Evolutionary conservation across 2,888 invertebrate species (phyloP), one percentile per base, ranked within the genome.

Genomic region (Mesopsocus fuscifrons): DNA sequence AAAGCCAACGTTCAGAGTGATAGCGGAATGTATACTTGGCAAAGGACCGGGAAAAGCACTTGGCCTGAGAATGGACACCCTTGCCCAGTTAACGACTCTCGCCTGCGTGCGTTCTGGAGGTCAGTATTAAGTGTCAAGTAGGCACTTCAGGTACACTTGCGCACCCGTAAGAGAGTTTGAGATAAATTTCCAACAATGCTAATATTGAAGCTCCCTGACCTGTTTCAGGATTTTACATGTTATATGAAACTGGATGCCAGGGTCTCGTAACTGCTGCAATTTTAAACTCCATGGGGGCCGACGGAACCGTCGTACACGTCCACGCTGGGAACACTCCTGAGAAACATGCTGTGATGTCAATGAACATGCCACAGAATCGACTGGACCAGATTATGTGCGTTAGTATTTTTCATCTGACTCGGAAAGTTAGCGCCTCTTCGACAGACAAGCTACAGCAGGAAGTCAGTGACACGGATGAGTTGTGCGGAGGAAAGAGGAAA

Each of bases 161-260:
- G n/a, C n/a, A n/a, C n/a, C n/a, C n/a, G n/a, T n/a, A n/a, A n/a
- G n/a, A n/a, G n/a, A n/a, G n/a, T n/a, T n/a, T n/a, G n/a, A n/a
- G n/a, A n/a, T n/a, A n/a, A n/a, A n/a, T n/a, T n/a, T n/a, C n/a
- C n/a, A n/a, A n/a, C n/a, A n/a, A n/a, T n/a, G n/a, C n/a, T n/a
- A n/a, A n/a, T n/a, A n/a, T n/a, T n/a, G n/a, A n/a, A n/a, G n/a
- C n/a, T n/a, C n/a, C n/a, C n/a, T n/a, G n/a, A n/a, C n/a, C n/a
- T n/a, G n/a, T 38, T 38, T 18, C 6, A 38, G 59, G 64, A 38
- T 55, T 51, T 3, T 82, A 78, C 59, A 62, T 91, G 44, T 60
- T 95, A 2, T 89, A 88, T 57, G 94, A 95, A 56, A 83, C 85
- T 43, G 85, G 85, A 1, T 83, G 84, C 23, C 76, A 77, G 54